These are phyloP conservation scores for Petrophora chlorosata DNA, from an alignment of 2,888 invertebrate species.

Conservation along the genomic window DNA sequence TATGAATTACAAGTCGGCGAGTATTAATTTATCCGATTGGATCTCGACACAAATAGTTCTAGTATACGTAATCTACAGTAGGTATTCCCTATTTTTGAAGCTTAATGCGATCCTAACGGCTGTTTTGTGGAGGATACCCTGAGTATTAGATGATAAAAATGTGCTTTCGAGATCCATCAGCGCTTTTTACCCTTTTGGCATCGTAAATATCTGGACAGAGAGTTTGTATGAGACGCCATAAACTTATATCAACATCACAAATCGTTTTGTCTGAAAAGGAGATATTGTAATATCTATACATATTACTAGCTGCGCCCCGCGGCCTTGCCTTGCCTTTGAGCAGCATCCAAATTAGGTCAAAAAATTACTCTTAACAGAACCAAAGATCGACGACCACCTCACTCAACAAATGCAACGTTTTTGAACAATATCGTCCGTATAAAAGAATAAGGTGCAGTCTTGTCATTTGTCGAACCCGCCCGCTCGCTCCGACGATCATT, in stretches of 20 bases:
- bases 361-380: no score
- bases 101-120: slow-evolving; percentile 25
- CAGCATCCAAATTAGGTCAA: no score
- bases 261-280: no score
- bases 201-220: slow-evolving; percentile 3
- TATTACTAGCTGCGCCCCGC: no score
- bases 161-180: slow-evolving; percentile 11
- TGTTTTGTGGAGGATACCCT: slow-evolving; percentile 10
- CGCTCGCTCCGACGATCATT: slow-evolving; percentile 57
- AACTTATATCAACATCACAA: neutral
- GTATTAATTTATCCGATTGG: no score
- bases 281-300: no score
- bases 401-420: no score
- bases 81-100: slow-evolving; percentile 13
- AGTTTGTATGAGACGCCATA: neutral
- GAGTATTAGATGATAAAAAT: slow-evolving; percentile 20
- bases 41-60: no score
- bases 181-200: neutral
- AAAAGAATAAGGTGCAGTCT: slow-evolving; percentile 50
- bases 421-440: no score
- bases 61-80: slow-evolving; percentile 6
- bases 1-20: no score
- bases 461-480: slow-evolving; percentile 63
- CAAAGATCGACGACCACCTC: no score
- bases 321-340: no score